A percentile compares a stretch with the other conserved stretches of the same genome.
phyloP scores from a whole-genome alignment of 2,113 vertebrate genomes.

The Pluvialis apricaria region DNA sequence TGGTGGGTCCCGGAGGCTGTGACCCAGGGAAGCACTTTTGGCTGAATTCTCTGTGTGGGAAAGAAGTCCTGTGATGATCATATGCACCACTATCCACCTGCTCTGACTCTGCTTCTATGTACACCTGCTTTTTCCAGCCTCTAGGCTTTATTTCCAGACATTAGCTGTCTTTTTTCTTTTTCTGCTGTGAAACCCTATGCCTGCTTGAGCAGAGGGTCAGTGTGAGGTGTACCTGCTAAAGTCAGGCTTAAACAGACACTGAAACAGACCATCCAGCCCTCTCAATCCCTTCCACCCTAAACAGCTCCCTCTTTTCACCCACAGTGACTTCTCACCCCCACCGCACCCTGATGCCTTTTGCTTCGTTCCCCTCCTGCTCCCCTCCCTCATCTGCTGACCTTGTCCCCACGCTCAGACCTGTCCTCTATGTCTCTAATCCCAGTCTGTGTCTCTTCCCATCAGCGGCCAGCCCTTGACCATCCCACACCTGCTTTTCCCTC shows the following conservation, averaged over 20 bases:
- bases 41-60: neutral
- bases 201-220: neutral
- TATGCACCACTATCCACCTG: neutral
- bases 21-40: neutral
- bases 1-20: neutral
- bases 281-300: neutral
- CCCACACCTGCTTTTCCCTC: neutral
- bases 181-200: neutral
- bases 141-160: neutral
- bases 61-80: neutral
- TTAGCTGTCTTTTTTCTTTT: neutral
- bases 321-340: no score
- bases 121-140: neutral
- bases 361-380: neutral
- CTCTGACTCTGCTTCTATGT: neutral
- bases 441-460: neutral
- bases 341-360: neutral
- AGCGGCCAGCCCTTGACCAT: neutral
- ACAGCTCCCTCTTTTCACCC: neutral
- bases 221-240: accelerated
- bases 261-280: neutral
- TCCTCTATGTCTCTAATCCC: neutral
- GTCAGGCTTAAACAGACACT: neutral
- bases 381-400: neutral
- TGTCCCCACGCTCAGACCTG: neutral